Evolutionary conservation across 2,888 invertebrate genomes (phyloP).

Genomic region (Nymphalis urticae): DNA sequence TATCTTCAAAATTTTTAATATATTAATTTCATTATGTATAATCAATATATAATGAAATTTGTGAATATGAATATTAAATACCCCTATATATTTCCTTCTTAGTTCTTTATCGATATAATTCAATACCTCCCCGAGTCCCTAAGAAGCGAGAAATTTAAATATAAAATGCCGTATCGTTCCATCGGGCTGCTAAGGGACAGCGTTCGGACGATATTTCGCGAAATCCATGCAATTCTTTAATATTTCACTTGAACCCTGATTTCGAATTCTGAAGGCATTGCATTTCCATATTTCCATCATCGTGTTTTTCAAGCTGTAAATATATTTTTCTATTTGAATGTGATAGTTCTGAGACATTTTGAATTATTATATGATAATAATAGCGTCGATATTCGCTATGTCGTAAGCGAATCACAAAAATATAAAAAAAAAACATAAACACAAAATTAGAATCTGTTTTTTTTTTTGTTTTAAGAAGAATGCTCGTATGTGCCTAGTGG

Average conservation of each 20-base stretch:
- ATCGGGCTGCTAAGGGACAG: neutral
- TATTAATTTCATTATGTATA: too few species aligned
- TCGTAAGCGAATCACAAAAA: neutral
- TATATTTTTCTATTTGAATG: constrained; percentile 6
- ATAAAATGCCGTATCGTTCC: neutral
- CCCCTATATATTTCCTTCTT: neutral
- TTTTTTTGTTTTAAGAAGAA: too few species aligned
- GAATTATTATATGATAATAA: neutral
- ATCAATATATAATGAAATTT: too few species aligned
- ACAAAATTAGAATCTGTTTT: neutral
- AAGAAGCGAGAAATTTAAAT: neutral
- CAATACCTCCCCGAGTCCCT: neutral
- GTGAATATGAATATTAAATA: neutral
- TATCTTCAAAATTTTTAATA: too few species aligned
- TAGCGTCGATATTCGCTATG: too few species aligned
- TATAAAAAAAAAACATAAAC: too few species aligned
- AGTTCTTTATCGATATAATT: too few species aligned
- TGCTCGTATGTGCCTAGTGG: too few species aligned
- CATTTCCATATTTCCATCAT: constrained; percentile 14
- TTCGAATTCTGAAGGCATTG: constrained; percentile 11
- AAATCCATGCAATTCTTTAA: neutral
- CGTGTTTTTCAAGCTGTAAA: constrained; percentile 7
- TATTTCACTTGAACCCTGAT: constrained; percentile 9
- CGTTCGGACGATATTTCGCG: neutral
- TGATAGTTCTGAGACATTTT: neutral